Base-by-base conservation (phyloP, 2,797 vertebrate species). In the Betta splendens region DNA sequence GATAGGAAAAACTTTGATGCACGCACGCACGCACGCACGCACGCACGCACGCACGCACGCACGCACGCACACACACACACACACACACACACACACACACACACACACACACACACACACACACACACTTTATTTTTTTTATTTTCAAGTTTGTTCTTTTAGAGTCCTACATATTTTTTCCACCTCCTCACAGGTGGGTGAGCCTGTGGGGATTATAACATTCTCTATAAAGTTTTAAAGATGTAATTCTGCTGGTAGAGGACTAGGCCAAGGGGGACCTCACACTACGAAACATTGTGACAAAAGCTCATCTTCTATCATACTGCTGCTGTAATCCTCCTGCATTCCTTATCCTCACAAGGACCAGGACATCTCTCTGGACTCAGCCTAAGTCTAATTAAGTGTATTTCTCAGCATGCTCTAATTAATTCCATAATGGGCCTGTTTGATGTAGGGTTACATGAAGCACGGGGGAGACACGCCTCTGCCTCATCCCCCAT, bases 381-480 rank as follows among this genome's bases (percentile, higher is more conserved):
- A 81, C 59, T 20, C 22, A 16, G 42, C 49, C 52, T 5, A 29
- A 21, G 36, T 74, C 80, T 77, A 76, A 79, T 85, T 81, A 18
- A 11, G 62, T 29, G 25, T 45, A 51, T 35, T 38, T 53, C 52
- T 72, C 58, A 15, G 48, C 60, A 70, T 50, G 77, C 69, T 78
- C 83, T 86, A 85, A 88, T 89, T 85, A 87, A 77, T 84, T 59
- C 65, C 69, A 49, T 86, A 85, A 89, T 83, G 67, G 85, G 60
- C 21, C 50, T 51, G 31, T 73, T 76, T 81, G 71, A 84, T 61
- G 70, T 69, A 32, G 46, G 53, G 54, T 83, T 78, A 48, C 15
- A 71, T 78, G 68, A 82, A 79, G 63, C 56, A 44, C 69, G 49
- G 58, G 55, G 52, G 80, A 80, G 79, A 77, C 68, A 26, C 55